A percentile compares a stretch with the other conserved stretches of the same genome.
Evolutionary conservation across 2,797 vertebrate species (phyloP).

Genomic region (Lerista edwardsae): DNA sequence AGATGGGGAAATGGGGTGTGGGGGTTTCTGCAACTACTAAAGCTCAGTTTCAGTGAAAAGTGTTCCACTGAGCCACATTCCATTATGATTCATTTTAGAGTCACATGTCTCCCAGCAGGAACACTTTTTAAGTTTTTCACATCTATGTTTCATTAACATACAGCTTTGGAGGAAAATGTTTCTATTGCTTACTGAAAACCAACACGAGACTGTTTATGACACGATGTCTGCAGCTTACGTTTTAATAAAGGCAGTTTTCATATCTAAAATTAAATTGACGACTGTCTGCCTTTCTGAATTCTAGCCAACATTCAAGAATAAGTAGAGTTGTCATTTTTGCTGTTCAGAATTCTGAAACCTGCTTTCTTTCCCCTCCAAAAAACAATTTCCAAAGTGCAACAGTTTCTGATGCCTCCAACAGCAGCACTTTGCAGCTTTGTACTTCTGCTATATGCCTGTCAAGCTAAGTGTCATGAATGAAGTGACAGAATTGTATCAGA

Average conservation of each 20-base stretch:
- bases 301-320: background rate
- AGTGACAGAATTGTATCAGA: conserved; percentile 5
- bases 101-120: background rate
- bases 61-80: background rate
- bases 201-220: background rate
- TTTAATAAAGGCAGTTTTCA: conserved; percentile 1
- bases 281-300: background rate
- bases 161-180: background rate
- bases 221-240: background rate
- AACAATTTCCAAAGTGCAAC: background rate
- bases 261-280: background rate
- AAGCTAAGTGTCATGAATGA: conserved; percentile 3
- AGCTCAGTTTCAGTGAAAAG: background rate
- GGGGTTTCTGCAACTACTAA: background rate
- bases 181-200: background rate
- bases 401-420: background rate
- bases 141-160: background rate
- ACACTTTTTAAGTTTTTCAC: background rate
- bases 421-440: conserved; percentile 9
- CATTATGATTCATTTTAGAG: background rate
- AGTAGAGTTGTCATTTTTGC: conserved; percentile 16
- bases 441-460: background rate
- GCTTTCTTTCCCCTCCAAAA: background rate
- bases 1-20: background rate
- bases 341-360: conserved; percentile 1